Evolutionary conservation across 2,797 vertebrate species (phyloP), one percentile per base, ranked within the genome.

Genomic region (Sebastes steindachneri): DNA sequence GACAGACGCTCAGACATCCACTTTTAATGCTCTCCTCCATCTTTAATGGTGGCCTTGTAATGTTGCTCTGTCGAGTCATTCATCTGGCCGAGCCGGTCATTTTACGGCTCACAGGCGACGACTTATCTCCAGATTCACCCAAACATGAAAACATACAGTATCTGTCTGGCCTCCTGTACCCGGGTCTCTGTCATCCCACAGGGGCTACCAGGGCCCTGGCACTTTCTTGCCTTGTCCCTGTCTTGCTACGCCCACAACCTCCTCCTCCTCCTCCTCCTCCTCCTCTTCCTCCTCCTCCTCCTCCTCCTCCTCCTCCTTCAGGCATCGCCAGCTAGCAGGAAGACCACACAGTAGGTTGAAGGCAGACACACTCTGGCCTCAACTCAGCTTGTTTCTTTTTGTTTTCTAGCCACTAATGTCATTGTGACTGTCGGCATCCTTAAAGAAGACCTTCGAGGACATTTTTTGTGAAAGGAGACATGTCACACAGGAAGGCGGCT

Each of bases 261-360:
- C 9, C 1, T 3, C 21, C 29, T 11, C 28, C 2, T 41, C 14
- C 14, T 41, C 10, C 10, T 10, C 31, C 15, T 41, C 37, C 5
- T 5, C 10, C 9, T 8, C 23, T 1, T 33, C 26, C 1, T 57
- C 9, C 1, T 35, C 10, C 2, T 35, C 35, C 2, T 37, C 6
- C 10, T 9, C 54, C 19, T 21, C 58, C 4, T 25, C 23, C 7
- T 17, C 29, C 37, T 33, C 60, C 70, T 59, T n/a, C 51, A 77
- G 66, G 73, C 62, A 60, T 35, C 17, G 37, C 51, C 73, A 83
- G 68, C 60, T 17, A 68, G 55, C 26, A 48, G 26, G 57, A n/a
- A 73, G 86, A 86, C 87, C 88, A 86, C 87, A 91, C 80, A 88
- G 54, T 29, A 73, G 79, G 83, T 55, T 72, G 59, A 12, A 63